Evolutionary conservation across 2,113 vertebrate genomes (phyloP).

Genomic region (Boulengerochromis microlepis): DNA sequence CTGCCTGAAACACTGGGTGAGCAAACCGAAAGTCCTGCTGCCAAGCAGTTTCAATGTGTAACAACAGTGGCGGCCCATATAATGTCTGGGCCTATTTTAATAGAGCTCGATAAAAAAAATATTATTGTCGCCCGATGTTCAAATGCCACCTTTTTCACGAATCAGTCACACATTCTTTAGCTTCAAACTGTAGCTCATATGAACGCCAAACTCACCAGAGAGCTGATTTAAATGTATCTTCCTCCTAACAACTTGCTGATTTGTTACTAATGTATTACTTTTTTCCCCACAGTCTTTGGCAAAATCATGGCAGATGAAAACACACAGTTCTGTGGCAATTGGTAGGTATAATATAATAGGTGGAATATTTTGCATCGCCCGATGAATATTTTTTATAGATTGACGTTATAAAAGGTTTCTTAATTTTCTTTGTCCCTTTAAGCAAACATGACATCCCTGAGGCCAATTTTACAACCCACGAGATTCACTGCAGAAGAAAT

Average conservation of each 20-base stretch:
- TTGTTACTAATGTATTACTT: background rate
- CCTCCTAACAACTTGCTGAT: background rate
- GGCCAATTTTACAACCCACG: constrained; percentile 90
- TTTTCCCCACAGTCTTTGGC: background rate
- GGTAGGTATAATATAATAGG: constrained; percentile 41
- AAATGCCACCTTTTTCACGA: background rate
- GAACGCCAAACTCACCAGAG: background rate
- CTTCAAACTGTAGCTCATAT: background rate
- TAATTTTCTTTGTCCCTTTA: background rate
- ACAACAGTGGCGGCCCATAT: background rate
- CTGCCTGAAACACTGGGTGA: constrained; percentile 4
- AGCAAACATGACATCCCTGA: constrained; percentile 92
- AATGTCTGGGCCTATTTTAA: background rate
- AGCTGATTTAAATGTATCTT: background rate
- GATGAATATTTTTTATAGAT: background rate
- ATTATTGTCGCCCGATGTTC: background rate
- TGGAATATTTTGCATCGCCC: background rate
- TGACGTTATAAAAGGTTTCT: background rate
- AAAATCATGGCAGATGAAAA: constrained; percentile 72
- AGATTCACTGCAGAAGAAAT: constrained; percentile 92
- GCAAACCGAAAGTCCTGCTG: constrained; percentile 17
- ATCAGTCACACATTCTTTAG: no score
- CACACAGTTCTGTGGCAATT: constrained; percentile 75
- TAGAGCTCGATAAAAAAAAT: background rate
- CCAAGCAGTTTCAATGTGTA: background rate